Percentiles rank a stretch among this genome's conserved stretches.
Evolutionary conservation across 2,797 vertebrate genomes (phyloP).

Genomic region (Pipistrellus kuhlii): DNA sequence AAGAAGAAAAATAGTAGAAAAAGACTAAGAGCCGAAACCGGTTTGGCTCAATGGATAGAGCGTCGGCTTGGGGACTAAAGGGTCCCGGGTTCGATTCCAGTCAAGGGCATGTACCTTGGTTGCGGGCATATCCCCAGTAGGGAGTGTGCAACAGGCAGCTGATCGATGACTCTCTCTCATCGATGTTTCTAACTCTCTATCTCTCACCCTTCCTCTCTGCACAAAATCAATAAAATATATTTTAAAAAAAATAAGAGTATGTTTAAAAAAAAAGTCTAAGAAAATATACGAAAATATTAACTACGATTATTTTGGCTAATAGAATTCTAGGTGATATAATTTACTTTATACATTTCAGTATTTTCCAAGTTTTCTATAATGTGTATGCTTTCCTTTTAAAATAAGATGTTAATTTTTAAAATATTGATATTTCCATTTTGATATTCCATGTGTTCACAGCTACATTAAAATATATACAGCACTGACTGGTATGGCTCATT

Average conservation of each 20-base stretch:
- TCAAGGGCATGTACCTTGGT: too few relatives aligned
- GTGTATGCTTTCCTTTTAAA: slow-evolving; percentile 40
- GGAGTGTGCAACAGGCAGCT: too few relatives aligned
- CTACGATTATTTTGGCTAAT: not conserved
- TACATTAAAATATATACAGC: not conserved
- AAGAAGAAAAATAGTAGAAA: slow-evolving; percentile 42
- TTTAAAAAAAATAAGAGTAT: too few relatives aligned
- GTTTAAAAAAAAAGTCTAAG: not conserved
- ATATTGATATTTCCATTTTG: not conserved
- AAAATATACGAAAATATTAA: slow-evolving; percentile 51
- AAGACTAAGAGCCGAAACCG: not conserved
- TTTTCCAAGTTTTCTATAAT: slow-evolving; percentile 57
- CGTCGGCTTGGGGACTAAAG: too few relatives aligned
- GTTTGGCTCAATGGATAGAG: too few relatives aligned
- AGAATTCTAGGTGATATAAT: slow-evolving; percentile 21
- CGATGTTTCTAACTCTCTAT: too few relatives aligned
- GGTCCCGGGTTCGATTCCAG: too few relatives aligned
- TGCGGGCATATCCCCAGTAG: too few relatives aligned
- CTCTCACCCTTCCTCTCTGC: too few relatives aligned
- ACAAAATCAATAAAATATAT: too few relatives aligned
- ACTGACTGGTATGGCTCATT: not conserved
- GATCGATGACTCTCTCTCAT: too few relatives aligned
- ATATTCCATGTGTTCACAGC: not conserved
- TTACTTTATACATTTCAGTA: slow-evolving; percentile 33
- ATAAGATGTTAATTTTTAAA: slow-evolving; percentile 45